Percentiles rank a stretch among this genome's conserved stretches.
phyloP scores from a whole-genome alignment of 1,140 invertebrate genomes.

The Lepidotrigona ventralis region DNA sequence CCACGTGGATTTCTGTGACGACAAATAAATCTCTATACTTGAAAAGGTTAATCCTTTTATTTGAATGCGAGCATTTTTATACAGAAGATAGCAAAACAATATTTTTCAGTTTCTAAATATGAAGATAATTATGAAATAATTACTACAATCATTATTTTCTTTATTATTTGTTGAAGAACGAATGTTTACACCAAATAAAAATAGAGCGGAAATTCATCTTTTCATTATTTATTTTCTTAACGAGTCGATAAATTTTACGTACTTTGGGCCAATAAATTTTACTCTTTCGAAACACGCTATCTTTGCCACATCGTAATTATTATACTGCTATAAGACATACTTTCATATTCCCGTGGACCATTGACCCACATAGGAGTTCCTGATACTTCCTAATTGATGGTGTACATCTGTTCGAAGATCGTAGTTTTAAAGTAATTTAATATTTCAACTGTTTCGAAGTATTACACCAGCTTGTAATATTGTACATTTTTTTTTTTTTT shows the following conservation, averaged over 20 bases:
- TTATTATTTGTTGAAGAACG: background rate
- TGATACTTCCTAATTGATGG: slow-evolving; percentile 31
- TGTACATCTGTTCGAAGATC: slow-evolving; percentile 28
- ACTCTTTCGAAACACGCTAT: slow-evolving; percentile 14
- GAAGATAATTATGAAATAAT: background rate
- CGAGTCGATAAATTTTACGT: background rate
- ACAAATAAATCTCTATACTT: background rate
- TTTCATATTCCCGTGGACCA: slow-evolving; percentile 40
- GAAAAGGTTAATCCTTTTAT: slow-evolving; percentile 18
- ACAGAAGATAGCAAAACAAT: background rate
- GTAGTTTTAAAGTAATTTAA: slow-evolving; percentile 17
- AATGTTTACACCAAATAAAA: background rate
- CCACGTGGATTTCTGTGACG: background rate
- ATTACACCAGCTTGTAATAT: background rate
- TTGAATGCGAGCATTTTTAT: background rate
- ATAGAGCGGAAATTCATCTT: background rate
- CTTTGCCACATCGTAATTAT: slow-evolving; percentile 21
- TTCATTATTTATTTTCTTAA: slow-evolving; percentile 4
- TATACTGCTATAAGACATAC: slow-evolving; percentile 27
- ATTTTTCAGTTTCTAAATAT: background rate
- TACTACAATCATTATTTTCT: background rate
- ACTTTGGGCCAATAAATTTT: background rate
- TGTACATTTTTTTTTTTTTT: too few relatives aligned
- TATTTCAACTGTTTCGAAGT: background rate
- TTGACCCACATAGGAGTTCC: slow-evolving; percentile 40